Conservation (phyloP, 2,113 vertebrate genomes). For the Acanthochromis polyacanthus region DNA sequence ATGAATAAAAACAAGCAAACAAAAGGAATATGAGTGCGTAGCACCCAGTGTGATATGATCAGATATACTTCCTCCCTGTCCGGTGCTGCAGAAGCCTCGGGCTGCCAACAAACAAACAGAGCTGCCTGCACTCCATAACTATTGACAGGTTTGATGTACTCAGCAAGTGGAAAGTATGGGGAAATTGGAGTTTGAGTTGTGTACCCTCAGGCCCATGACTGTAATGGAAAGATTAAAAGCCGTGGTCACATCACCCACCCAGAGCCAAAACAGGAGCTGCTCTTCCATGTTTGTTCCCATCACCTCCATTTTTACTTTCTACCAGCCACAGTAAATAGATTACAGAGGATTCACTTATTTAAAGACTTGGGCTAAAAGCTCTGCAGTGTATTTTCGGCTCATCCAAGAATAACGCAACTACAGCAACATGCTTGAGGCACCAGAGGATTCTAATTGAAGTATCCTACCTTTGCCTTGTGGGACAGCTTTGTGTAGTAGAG, state of each 20-base stretch:
- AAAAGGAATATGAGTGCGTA: neutral
- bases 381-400: slow-evolving; percentile 68
- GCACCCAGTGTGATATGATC: neutral
- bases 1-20: neutral
- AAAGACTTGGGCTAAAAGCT: slow-evolving; percentile 78
- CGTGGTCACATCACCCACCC: slow-evolving; percentile 59
- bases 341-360: slow-evolving; percentile 85
- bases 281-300: slow-evolving; percentile 35
- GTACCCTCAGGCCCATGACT: slow-evolving; percentile 78
- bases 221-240: slow-evolving; percentile 91
- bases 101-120: slow-evolving; percentile 51
- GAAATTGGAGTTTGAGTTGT: slow-evolving; percentile 80
- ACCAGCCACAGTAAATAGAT: slow-evolving; percentile 80
- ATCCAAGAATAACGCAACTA: slow-evolving; percentile 59
- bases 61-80: slow-evolving; percentile 9
- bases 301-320: slow-evolving; percentile 57
- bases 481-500: slow-evolving; percentile 37
- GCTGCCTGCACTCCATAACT: slow-evolving; percentile 83
- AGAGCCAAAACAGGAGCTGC: slow-evolving; percentile 43
- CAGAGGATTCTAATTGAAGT: slow-evolving; percentile 59
- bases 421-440: slow-evolving; percentile 18
- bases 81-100: slow-evolving; percentile 39
- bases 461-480: slow-evolving; percentile 45
- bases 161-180: slow-evolving; percentile 84
- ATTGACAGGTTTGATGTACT: slow-evolving; percentile 88